Percentiles rank a stretch among this genome's conserved stretches.
Evolutionary conservation across 2,797 vertebrate genomes (phyloP).

Genomic region (Amblyraja radiata): DNA sequence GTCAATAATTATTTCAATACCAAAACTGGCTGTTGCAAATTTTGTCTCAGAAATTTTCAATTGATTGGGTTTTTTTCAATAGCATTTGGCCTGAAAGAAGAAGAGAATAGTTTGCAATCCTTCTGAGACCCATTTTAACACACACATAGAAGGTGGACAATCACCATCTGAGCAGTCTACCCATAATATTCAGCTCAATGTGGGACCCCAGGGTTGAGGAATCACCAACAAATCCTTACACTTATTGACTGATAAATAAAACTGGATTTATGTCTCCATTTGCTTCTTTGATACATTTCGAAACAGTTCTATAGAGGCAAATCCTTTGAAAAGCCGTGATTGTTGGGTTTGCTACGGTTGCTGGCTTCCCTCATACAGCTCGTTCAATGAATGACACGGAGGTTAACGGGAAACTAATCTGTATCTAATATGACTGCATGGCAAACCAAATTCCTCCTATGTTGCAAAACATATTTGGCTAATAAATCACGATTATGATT

Average conservation of each 20-base stretch:
- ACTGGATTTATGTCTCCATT: neutral
- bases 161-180: neutral
- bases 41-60: neutral
- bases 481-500: too few species aligned
- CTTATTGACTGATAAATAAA: conserved; percentile 1
- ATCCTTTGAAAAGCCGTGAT: neutral
- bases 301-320: neutral
- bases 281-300: neutral
- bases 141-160: neutral
- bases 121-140: neutral
- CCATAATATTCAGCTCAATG: neutral
- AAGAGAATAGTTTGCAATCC: neutral
- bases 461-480: too few species aligned
- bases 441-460: too few species aligned
- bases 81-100: neutral
- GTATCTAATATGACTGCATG: neutral
- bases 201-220: neutral
- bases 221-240: neutral
- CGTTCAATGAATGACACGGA: neutral
- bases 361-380: neutral
- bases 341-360: neutral
- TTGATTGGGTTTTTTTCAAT: neutral
- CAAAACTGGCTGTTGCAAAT: neutral
- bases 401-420: neutral
- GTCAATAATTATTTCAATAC: neutral